Percentiles rank a stretch among this genome's conserved stretches.
Conservation (phyloP, 2,888 invertebrate genomes). For the Dolichomitus sp. region DNA sequence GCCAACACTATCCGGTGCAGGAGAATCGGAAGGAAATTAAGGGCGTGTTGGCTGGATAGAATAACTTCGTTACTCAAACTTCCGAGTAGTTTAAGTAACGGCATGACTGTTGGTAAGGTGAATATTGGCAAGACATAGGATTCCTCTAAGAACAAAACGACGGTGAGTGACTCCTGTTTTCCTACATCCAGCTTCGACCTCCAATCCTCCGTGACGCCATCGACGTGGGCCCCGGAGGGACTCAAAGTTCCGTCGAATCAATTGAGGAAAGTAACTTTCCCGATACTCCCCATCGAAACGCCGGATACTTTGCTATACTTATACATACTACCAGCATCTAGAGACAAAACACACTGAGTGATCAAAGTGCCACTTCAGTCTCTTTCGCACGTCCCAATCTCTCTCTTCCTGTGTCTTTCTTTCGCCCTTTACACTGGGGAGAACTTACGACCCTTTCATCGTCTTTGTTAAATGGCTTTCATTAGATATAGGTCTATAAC, state of each 20-base stretch:
- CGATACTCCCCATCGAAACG: conserved; percentile 27
- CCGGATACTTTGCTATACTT: background rate
- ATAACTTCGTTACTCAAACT: conserved; percentile 4
- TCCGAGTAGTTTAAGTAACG: background rate
- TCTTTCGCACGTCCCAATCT: conserved; percentile 13
- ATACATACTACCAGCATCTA: conserved; percentile 13
- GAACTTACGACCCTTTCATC: background rate
- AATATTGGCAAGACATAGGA: background rate
- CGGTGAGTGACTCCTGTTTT: conserved; percentile 18
- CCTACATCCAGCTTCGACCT: background rate
- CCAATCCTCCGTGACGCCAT: conserved; percentile 1
- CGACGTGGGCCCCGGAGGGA: conserved; percentile 15
- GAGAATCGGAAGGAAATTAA: background rate
- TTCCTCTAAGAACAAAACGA: background rate
- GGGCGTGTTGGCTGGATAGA: background rate
- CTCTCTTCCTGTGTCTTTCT: background rate
- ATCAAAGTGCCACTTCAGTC: conserved; percentile 16
- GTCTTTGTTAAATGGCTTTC: background rate
- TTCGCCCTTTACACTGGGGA: background rate
- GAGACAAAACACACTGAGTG: conserved; percentile 24
- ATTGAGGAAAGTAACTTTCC: conserved; percentile 47
- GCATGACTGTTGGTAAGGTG: background rate
- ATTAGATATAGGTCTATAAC: background rate
- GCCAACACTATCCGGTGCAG: background rate
- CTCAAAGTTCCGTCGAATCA: conserved; percentile 22